Evolutionary conservation across 2,888 invertebrate genomes (phyloP).

Genomic region (Electrophaes corylata): DNA sequence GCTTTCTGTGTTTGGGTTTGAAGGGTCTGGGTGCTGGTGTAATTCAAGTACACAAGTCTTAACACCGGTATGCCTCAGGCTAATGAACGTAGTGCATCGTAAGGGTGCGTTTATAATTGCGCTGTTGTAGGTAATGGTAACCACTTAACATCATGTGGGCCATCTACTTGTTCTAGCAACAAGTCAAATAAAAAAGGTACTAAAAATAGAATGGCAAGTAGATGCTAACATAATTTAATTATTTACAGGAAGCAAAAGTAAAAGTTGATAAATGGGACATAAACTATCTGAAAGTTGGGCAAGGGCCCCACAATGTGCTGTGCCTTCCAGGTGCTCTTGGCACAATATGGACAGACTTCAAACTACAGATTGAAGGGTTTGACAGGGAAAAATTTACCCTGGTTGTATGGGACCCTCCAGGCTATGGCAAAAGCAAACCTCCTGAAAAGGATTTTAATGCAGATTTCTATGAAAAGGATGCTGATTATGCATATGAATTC

Average conservation of each 20-base stretch:
- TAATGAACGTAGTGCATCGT: no score
- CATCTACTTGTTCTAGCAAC: no score
- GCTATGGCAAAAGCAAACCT: conserved; percentile 93
- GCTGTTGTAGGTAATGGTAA: no score
- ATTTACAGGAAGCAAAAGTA: conserved; percentile 86
- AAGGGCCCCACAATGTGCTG: conserved; percentile 85
- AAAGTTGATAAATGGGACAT: conserved; percentile 84
- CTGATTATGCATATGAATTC: conserved; percentile 87
- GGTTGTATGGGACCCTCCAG: conserved; percentile 93
- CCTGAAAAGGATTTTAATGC: conserved; percentile 88
- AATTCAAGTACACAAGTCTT: no score
- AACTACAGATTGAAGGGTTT: conserved; percentile 89
- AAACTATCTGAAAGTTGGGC: conserved; percentile 85
- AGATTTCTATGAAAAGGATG: conserved; percentile 91
- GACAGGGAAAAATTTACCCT: conserved; percentile 86
- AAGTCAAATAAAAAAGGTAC: no score
- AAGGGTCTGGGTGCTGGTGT: no score
- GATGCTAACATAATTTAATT: background rate
- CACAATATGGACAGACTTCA: conserved; percentile 92
- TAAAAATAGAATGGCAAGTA: no score
- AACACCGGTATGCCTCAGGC: no score
- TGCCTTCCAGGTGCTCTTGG: conserved; percentile 93
- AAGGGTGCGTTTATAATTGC: no score
- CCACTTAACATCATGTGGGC: no score
- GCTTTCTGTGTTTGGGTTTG: no score